phyloP scores from a whole-genome alignment of 2,888 invertebrate species.

The Drosophila bunnanda region DNA sequence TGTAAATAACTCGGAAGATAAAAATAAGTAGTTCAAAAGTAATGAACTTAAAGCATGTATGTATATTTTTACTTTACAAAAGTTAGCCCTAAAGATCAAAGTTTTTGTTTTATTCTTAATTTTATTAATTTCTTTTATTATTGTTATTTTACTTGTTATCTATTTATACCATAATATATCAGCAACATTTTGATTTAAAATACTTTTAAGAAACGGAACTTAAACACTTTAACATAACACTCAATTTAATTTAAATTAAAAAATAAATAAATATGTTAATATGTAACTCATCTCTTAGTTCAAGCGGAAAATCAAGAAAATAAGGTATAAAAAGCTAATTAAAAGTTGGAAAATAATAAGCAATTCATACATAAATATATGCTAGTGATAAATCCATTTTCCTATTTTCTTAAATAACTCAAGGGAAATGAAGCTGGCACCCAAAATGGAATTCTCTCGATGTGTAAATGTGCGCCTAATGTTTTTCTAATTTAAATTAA shows the following conservation, averaged over 20 bases:
- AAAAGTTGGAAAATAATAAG: background rate
- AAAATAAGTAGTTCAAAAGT: background rate
- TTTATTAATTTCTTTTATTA: too few relatives aligned
- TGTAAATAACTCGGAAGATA: background rate
- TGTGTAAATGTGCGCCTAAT: background rate
- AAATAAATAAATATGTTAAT: background rate
- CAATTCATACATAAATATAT: background rate
- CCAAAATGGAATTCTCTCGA: background rate
- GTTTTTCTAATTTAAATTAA: constrained; percentile 17
- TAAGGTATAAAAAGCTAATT: background rate
- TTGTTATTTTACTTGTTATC: too few relatives aligned
- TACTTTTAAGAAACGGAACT: too few relatives aligned
- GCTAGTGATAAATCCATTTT: background rate
- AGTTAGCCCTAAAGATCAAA: too few relatives aligned
- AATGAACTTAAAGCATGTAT: too few relatives aligned
- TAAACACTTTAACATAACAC: too few relatives aligned
- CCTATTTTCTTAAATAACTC: constrained; percentile 1
- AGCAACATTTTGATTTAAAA: too few relatives aligned
- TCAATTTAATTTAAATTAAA: background rate
- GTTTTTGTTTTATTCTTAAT: too few relatives aligned
- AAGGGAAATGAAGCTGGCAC: background rate
- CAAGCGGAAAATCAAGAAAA: background rate
- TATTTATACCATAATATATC: too few relatives aligned
- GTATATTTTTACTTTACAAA: too few relatives aligned
- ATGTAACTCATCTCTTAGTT: too few relatives aligned